Evolutionary conservation across 2,888 invertebrate species (phyloP), one percentile per base, ranked within the genome.

Genomic region (Zonitis immaculata): DNA sequence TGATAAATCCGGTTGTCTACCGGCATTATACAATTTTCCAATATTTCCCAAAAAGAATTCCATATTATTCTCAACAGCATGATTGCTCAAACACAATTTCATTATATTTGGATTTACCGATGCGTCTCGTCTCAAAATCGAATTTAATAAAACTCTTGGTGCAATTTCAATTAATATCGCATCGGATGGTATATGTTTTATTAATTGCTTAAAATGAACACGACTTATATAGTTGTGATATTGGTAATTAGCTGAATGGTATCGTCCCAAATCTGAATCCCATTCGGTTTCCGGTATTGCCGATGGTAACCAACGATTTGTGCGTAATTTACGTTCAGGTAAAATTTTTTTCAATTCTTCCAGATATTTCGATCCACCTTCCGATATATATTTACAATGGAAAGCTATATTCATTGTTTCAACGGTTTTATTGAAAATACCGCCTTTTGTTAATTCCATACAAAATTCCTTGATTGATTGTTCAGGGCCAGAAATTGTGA

Each of bases 401-500:
- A 91, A 94, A 0, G 94, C 89, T 59, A 90, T 87, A 64, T 89
- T 88, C 51, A 88, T 85, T 68, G 88, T 87, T 5, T 87, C 83
- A 0, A 94, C 89, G 66, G 87, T 85, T 59, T 84, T 85, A 0
- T 89, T 89, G 66, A 90, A 90, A 47, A 91, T 80, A 0, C 84
- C 85, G 60, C 88, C 82, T 0, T 78, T 76, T 56, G 84, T 79
- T 20, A 92, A 73, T 57, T 85, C 77, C 1, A 78, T 79, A 0
- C 90, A 84, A 68, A 90, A 89, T 44, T 67, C 73, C 61, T 80
- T 78, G 69, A 91, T 83, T 43, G 82, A 78, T 3, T 85, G 85
- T 28, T 82, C 81, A 0, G 91, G 91, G 0, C 95, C 96, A 1
- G 95, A 94, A 62, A 96, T 86, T n/a, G 94, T 95, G 49, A 90